Evolutionary conservation across 2,888 invertebrate species (phyloP), one percentile per base, ranked within the genome.

Genomic region (Dermolepida albohirtum): DNA sequence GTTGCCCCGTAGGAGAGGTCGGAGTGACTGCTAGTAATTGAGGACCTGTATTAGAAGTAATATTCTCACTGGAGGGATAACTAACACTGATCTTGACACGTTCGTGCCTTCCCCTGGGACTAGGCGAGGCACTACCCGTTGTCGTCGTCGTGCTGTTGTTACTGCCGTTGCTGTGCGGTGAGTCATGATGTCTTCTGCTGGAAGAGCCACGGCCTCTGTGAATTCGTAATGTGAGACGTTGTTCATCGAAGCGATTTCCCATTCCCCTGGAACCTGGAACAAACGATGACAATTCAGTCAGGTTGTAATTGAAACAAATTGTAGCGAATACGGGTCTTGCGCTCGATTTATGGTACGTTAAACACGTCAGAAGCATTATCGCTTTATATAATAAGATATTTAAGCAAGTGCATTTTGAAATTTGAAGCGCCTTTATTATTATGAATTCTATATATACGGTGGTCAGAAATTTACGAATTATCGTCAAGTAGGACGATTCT

Each of bases 221-320:
- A 75, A 97, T 96, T 73, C 97, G 88, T 70, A 97, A 83, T 0
- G 96, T 97, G 41, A 97, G 85, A n/a, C 95, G 89, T 81, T 95
- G 94, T 81, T 95, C 94, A 76, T 95, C 94, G 80, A 95, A 95
- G 27, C 95, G 90, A 77, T 86, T 90, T 29, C 92, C 92, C 62
- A 90, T 83, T 47, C 90, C 90, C 75, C 88, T 87, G n/a, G 85
- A 83, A 67, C 89, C 90, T 87, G 78, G 12, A 78, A 77, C 39
- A n/a, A 57, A 40, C 10, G 29, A 27, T 39, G 44, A 44, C 29
- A 12, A 59, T 16, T 59, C 10, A 59, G 14, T 39, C 41, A 14
- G 11, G 27, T 29, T 12, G 12, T 29, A 34, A 51, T 12, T 51
- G 27, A 51, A 51, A 27, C 22, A 29, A 27, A 44, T 44, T 14